Evolutionary conservation across 2,888 invertebrate genomes (phyloP).

Genomic region (Ophraella communa): DNA sequence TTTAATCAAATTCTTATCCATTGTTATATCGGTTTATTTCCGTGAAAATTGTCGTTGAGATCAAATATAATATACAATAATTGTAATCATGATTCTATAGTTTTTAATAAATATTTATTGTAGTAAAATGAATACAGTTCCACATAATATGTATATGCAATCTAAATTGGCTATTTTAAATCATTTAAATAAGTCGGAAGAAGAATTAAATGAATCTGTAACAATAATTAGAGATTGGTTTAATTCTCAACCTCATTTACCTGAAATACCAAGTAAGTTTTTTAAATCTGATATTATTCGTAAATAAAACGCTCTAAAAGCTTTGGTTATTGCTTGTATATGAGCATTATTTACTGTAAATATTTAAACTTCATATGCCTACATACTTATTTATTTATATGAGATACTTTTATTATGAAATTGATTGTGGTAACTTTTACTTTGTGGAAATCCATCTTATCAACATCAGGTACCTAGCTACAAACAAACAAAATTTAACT

Average conservation of each 20-base stretch:
- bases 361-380: too few relatives aligned
- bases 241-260: conserved; percentile 46
- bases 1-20: not conserved
- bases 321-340: too few relatives aligned
- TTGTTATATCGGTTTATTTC: not conserved
- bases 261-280: conserved; percentile 45
- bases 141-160: conserved; percentile 14
- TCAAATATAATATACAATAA: not conserved
- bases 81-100: not conserved
- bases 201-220: conserved; percentile 38
- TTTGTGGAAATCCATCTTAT: too few relatives aligned
- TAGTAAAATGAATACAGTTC: not conserved
- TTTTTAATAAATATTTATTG: too few relatives aligned
- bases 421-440: too few relatives aligned
- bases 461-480: too few relatives aligned
- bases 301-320: too few relatives aligned
- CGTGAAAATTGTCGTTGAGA: not conserved
- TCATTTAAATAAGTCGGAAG: conserved; percentile 31
- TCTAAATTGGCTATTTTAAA: conserved; percentile 20
- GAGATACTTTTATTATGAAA: too few relatives aligned
- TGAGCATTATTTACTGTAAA: too few relatives aligned
- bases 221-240: conserved; percentile 43
- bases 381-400: too few relatives aligned
- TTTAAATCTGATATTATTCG: too few relatives aligned
- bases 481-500: too few relatives aligned